Evolutionary conservation across 2,888 invertebrate species (phyloP).

Genomic region (Rhodophaea formosa): DNA sequence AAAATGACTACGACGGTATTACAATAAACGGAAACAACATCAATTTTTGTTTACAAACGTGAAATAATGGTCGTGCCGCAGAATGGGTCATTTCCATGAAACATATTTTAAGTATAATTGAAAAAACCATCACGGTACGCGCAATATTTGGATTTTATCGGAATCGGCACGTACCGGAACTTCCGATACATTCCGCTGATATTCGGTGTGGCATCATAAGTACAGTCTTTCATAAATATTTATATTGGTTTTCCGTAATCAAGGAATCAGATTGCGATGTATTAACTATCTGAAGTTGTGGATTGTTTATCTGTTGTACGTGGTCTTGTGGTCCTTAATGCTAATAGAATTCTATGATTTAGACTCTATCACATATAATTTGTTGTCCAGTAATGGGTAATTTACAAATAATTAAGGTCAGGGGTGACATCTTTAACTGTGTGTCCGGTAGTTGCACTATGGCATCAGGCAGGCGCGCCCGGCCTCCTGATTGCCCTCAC

Average conservation of each 20-base stretch:
- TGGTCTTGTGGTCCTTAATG: too few relatives aligned
- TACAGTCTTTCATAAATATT: slow-evolving; percentile 18
- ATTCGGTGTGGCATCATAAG: slow-evolving; percentile 17
- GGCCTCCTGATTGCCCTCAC: too few relatives aligned
- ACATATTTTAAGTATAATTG: slow-evolving; percentile 30
- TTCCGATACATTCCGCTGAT: slow-evolving; percentile 27
- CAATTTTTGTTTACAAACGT: slow-evolving; percentile 10
- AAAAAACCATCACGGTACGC: slow-evolving; percentile 25
- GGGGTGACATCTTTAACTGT: too few relatives aligned
- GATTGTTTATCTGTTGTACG: too few relatives aligned
- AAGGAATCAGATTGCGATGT: background rate
- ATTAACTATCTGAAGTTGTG: too few relatives aligned
- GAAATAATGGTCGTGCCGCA: slow-evolving; percentile 19
- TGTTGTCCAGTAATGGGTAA: too few relatives aligned
- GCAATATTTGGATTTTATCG: slow-evolving; percentile 35
- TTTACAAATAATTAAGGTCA: too few relatives aligned
- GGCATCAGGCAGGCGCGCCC: too few relatives aligned
- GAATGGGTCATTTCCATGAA: slow-evolving; percentile 21
- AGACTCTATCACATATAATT: too few relatives aligned
- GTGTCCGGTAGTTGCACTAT: too few relatives aligned
- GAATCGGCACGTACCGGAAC: slow-evolving; percentile 26
- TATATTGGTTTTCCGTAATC: slow-evolving; percentile 8
- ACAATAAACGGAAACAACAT: slow-evolving; percentile 4
- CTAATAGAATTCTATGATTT: too few relatives aligned
- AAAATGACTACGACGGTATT: background rate